phyloP scores from a whole-genome alignment of 1,140 invertebrate species.

The silkworm (Bombyx mori) region DNA sequence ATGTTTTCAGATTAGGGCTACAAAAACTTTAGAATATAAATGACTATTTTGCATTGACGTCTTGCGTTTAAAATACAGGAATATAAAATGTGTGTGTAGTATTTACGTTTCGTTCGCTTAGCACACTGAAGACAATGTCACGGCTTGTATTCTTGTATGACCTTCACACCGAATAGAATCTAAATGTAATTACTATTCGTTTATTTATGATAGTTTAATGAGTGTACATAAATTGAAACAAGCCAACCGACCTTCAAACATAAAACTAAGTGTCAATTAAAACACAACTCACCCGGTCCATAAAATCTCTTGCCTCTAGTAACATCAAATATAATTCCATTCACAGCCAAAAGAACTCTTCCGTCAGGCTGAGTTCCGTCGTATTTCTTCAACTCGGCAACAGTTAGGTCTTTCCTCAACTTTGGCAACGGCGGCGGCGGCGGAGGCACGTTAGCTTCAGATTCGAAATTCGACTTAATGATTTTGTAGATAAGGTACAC shows the following conservation, averaged over 20 bases:
- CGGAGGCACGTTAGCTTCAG: slow-evolving; percentile 25
- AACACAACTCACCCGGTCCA: slow-evolving; percentile 48
- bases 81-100: not conserved
- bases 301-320: slow-evolving; percentile 61
- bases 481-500: slow-evolving; percentile 62
- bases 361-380: slow-evolving; percentile 58
- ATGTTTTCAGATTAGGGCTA: not conserved
- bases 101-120: too few species aligned
- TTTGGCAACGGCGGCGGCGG: slow-evolving; percentile 46
- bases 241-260: slow-evolving; percentile 3
- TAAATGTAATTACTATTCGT: too few species aligned
- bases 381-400: slow-evolving; percentile 52
- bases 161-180: too few species aligned
- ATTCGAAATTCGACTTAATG: slow-evolving; percentile 53
- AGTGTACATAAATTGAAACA: not conserved
- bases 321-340: slow-evolving; percentile 58
- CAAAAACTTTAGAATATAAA: not conserved
- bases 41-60: not conserved
- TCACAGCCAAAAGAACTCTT: slow-evolving; percentile 55
- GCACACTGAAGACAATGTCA: too few species aligned
- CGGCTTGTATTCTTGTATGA: too few species aligned
- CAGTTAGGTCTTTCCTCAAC: slow-evolving; percentile 54
- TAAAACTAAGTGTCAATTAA: slow-evolving; percentile 6
- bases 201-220: not conserved
- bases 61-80: not conserved